Base-by-base conservation (phyloP, 2,888 invertebrate genomes). In the Eupsilia transversa region DNA sequence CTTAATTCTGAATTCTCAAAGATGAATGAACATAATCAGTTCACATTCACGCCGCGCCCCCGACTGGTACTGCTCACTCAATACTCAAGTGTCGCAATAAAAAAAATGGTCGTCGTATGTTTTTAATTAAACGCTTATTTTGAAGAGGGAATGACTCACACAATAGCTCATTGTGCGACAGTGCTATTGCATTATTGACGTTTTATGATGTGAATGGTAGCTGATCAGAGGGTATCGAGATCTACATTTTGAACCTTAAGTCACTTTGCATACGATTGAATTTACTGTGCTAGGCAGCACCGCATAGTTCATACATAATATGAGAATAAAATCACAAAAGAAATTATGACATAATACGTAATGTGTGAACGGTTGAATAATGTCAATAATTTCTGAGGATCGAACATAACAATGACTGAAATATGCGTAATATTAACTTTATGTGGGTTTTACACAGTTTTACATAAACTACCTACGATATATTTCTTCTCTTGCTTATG, bases 51-150 rank as follows among this genome's bases (percentile, higher is more conserved):
- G 70, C 77, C 77, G 86, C 78, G 79, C 85, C 86, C 81, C 89
- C 81, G 86, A 77, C 79, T 73, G 78, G 72, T 80, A 80, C 81
- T 81, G 80, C 83, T 71, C 77, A 84, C 83, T 86, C 86, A 82
- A 87, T 84, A 60, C 84, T 82, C 83, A 84, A 86, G 86, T 78
- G 86, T 81, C 68, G 84, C 80, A 88, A 86, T 86, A 86, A 86
- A 87, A 87, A 89, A 88, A 88, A 86, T 87, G 85, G 78, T 84
- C 80, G 83, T 85, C 87, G 85, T 89, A 89, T 89, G 89, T 89
- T 92, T 91, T 92, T 91, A 92, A 93, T 92, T 92, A 92, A 89
- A 89, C 89, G 89, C 89, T 91, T 90, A 92, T 90, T 92, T 91
- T 89, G 89, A 87, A 90, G 87, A 90, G 89, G 88, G 89, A 88